Evolutionary conservation across 2,797 vertebrate species (phyloP), one percentile per base, ranked within the genome.

Genomic region (Myiotriccus ornatus): DNA sequence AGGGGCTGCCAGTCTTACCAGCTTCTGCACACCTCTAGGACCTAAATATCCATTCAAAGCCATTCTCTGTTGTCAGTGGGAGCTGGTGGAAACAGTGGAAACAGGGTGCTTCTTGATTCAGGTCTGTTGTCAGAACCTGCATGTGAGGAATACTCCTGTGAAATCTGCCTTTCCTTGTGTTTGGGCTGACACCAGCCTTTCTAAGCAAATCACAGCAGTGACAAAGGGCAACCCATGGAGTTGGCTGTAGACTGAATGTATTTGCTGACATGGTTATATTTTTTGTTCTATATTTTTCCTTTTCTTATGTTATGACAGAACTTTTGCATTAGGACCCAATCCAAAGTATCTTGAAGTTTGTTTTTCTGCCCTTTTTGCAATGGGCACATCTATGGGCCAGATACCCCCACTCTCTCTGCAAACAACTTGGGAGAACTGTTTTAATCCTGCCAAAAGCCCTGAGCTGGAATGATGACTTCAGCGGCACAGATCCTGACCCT

Each of bases 71-170:
- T 4, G 24, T 46, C 12, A 28, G 20, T 27, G 30, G 55, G 4
- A 88, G 3, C 6, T 6, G 3, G 12, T 49, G 59, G 27, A 64
- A 34, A 27, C 3, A 10, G 3, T 44, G 59, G 30, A 64, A 34
- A 28, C 3, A 9, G 3, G 2, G 17, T 19, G 8, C 17, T 56
- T 1, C 20, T 68, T 32, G 27, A 25, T 32, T 44, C 47, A 46
- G 17, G 11, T 73, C 22, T 44, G 6, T 55, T 43, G n/a, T 27
- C 22, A 80, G 63, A 62, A 77, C 6, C 6, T 4, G 3, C 4
- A 18, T 4, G 12, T 0, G 1, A 64, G 7, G n/a, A 79, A 80
- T 17, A 14, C 34, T 22, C 39, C 16, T 25, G 14, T 30, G 24
- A 89, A 82, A 73, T 20, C 52, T 64, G 6, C 14, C 17, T 69